Base-by-base conservation (phyloP, 2,888 invertebrate species). In the Scaptomyza tumidula region DNA sequence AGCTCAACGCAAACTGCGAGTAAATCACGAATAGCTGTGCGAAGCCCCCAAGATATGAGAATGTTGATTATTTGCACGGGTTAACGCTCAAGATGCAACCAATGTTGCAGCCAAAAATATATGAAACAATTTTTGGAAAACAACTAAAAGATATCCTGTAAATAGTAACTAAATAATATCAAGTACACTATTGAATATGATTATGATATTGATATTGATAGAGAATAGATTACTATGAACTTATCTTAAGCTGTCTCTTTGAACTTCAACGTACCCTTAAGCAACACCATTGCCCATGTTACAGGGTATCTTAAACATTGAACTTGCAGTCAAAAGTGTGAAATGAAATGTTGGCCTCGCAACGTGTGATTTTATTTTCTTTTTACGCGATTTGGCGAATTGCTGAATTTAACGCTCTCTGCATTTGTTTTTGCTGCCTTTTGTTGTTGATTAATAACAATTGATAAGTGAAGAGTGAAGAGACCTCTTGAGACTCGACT, bases 401-500 rank as follows among this genome's bases (percentile, higher is more conserved):
- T 84, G 71, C 61, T 78, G 88, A 80, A 67, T 70, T 86, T 83
- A 73, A 65, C 66, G 69, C 81, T 82, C 78, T 75, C 78, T 71
- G 81, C 77, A 75, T 78, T 88, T 81, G 81, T 66, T 80, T 68
- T 71, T 70, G 80, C 71, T 61, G 80, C 77, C 82, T 78, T 80
- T 63, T 63, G 64, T 63, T 85, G 83, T 83, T 80, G 89, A 89
- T 89, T 89, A 90, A 90, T 90, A 90, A 90, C 90, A 89, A 85
- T 77, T 82, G 89, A 83, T 89, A 88, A 76, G 37, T 24, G 37
- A 10, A 54, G 53, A 33, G 24, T 5, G 16, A 39, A 16, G 49
- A 7, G 33, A 16, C n/a, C 41, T 13, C 44, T 24, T 5, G 43
- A 35, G 24, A 37, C 50, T 35, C 37, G 5, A n/a, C 37, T n/a